These are phyloP conservation scores for Ursus arctos DNA, from an alignment of 2,113 vertebrate species.

Conservation along the genomic window DNA sequence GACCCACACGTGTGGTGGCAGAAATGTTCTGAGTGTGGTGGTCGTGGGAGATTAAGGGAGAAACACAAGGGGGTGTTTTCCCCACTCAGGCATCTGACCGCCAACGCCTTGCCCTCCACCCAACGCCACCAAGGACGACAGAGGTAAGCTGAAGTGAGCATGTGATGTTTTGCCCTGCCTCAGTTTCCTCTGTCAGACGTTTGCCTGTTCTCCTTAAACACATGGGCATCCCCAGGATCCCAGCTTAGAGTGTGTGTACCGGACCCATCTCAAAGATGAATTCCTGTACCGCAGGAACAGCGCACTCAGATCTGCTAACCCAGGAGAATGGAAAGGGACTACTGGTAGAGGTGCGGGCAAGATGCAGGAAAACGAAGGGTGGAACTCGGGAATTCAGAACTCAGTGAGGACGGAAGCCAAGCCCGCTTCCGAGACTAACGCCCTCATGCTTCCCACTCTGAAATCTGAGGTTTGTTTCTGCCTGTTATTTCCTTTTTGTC, in stretches of 20 bases:
- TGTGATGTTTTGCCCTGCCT: neutral
- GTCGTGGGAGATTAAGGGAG: neutral
- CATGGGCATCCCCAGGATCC: neutral
- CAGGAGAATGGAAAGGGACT: neutral
- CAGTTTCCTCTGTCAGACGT: neutral
- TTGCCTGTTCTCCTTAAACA: neutral
- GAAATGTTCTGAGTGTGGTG: neutral
- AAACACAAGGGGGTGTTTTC: neutral
- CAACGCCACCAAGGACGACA: no score
- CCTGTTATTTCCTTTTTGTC: neutral
- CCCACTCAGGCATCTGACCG: neutral
- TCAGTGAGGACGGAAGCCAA: neutral
- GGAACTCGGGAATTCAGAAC: neutral
- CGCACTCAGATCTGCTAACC: neutral
- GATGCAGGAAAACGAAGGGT: neutral
- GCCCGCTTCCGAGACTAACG: no score
- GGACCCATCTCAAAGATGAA: neutral
- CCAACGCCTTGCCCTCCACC: neutral
- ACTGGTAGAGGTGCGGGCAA: neutral
- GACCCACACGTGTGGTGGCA: neutral
- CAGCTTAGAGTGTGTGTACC: neutral
- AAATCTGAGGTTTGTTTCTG: neutral
- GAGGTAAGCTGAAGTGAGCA: neutral
- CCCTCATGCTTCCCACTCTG: neutral
- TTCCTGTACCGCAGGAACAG: neutral